Base-by-base conservation (phyloP, 64 coral and sea anemone genomes). In the Astreopora myriophthalma region DNA sequence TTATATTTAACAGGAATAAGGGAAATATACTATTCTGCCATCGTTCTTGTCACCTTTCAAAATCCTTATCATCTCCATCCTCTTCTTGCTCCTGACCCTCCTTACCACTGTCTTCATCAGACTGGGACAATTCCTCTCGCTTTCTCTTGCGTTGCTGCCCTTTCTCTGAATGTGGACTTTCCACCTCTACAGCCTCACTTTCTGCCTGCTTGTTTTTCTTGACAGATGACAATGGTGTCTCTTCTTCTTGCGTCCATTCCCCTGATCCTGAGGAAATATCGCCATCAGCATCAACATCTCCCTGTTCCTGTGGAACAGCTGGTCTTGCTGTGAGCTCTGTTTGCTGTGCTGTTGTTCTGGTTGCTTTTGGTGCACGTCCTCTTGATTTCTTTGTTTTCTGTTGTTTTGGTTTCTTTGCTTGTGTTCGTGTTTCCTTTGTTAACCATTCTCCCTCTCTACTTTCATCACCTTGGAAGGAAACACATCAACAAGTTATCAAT, bases 241-340 rank as follows among this genome's bases (percentile, higher is more conserved):
- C 48, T 20, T 64, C 90, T 37, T 76, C 52, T 74, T 92, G 67
- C 32, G 80, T 63, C 90, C 90, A 70, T 62, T 91, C 60, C 76
- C 78, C 69, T 51, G 75, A 73, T 34, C 76, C 76, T 1, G 79
- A 83, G 5, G 79, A 83, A 35, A 83, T 83, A 0, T 33, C 52
- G 25, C 64, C 79, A 64, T 82, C 78, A 20, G 34, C 52, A 37
- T 83, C 30, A 64, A 36, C 57, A 24, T 3, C 29, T 10, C 29
- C 17, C 14, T 75, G 79, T 64, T 61, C 32, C 4, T 12, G 55
- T 14, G 79, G 79, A n/a, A 37, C 64, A 24, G n/a, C 79, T 22
- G 79, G 79, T 63, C 35, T 83, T 83, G 89, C 22, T 12, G 51
- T 58, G 0, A 80, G 70, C 22, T 60, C 68, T 8, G 63, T 38